phyloP scores from a whole-genome alignment of 2,113 vertebrate species.

The chimpanzee (Pan troglodytes) region NHGRI_mPanTro3-v2.1_pri NC_072403.2:44984501-44985000 shows the following conservation, averaged over 20 bases:
- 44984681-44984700: conserved; percentile 3
- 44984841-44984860: not conserved
- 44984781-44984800: conserved; percentile 56
- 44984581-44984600: not conserved
- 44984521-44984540: not conserved
- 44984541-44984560: not conserved
- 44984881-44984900: not conserved
- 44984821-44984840: not conserved
- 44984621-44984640: not conserved
- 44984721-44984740: conserved; percentile 11
- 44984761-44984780: conserved; percentile 11
- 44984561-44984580: not conserved
- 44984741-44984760: conserved; percentile 45
- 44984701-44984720: conserved; percentile 31
- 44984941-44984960: not conserved
- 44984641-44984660: not conserved
- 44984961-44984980: not conserved
- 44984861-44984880: not conserved
- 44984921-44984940: not conserved
- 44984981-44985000: not conserved
- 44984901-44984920: not conserved
- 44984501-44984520: conserved; percentile 45
- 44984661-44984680: fast-evolving
- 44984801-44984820: conserved; percentile 44
- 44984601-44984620: not conserved